These are phyloP conservation scores for Adelognathus sp. DNA, from an alignment of 2,888 invertebrate genomes.

Conservation along the genomic window DNA sequence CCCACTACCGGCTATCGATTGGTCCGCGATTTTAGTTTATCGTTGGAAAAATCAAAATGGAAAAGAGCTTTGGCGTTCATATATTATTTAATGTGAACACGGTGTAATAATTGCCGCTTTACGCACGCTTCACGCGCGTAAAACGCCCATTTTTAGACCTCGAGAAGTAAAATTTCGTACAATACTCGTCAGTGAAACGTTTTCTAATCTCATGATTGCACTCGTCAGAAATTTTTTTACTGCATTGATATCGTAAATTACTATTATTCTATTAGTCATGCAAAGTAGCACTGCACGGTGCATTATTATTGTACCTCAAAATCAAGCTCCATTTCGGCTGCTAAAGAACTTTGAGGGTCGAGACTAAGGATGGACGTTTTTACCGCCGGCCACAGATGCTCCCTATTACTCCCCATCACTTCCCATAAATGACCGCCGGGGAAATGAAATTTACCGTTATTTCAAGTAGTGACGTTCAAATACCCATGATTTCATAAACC, in stretches of 20 bases:
- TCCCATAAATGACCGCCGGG: neutral
- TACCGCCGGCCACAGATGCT: neutral
- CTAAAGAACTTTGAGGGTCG: neutral
- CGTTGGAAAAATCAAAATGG: neutral
- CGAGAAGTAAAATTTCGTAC: no score
- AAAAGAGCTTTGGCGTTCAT: neutral
- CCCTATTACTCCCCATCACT: neutral
- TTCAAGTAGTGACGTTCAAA: neutral
- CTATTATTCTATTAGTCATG: neutral
- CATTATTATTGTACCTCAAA: conserved; percentile 13
- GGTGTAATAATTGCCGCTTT: no score
- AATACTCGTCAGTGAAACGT: no score
- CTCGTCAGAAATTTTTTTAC: no score
- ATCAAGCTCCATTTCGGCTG: conserved; percentile 25
- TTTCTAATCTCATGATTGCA: no score
- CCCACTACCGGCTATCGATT: neutral
- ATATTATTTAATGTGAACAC: no score
- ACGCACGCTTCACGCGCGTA: no score
- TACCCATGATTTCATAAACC: neutral
- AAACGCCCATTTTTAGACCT: no score
- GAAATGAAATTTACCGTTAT: neutral
- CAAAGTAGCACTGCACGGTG: neutral
- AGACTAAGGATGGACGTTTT: neutral
- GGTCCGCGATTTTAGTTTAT: neutral
- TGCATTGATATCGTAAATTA: no score